Conservation (phyloP, 2,113 vertebrate genomes). For the Salminus brasiliensis region DNA sequence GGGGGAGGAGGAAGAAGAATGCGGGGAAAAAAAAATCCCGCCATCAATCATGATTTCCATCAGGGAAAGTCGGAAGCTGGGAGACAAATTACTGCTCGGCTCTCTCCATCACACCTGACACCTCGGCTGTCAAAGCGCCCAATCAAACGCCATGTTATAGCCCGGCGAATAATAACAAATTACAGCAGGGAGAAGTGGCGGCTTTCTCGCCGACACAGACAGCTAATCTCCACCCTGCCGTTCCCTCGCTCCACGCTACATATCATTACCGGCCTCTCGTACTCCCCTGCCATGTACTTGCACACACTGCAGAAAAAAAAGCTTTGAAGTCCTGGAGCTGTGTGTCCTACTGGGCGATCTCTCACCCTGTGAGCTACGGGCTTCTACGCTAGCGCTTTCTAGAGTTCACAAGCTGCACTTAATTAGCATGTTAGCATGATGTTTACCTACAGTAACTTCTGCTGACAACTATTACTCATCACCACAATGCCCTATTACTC, state of each 20-base stretch:
- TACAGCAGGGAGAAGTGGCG: slow-evolving; percentile 3
- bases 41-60: slow-evolving; percentile 34
- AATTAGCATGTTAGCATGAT: not conserved
- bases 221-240: slow-evolving; percentile 11
- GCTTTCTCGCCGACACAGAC: not conserved
- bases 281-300: slow-evolving; percentile 17
- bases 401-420: not conserved
- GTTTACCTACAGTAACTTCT: not conserved
- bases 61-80: slow-evolving; percentile 6
- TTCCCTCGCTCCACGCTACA: not conserved
- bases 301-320: not conserved
- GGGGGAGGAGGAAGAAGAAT: not conserved
- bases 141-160: not conserved
- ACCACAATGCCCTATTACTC: too few species aligned
- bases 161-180: slow-evolving; percentile 12
- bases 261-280: slow-evolving; percentile 1
- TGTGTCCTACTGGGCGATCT: not conserved
- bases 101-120: slow-evolving; percentile 9
- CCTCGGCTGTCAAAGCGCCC: not conserved
- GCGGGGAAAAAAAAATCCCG: not conserved
- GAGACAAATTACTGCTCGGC: not conserved
- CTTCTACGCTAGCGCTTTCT: not conserved
- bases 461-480: too few species aligned
- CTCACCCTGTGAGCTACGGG: slow-evolving; percentile 2
- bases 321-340: slow-evolving; percentile 17